These are phyloP conservation scores for Fragum whitleyi DNA, from an alignment of 2,888 invertebrate species.

Conservation along the genomic window DNA sequence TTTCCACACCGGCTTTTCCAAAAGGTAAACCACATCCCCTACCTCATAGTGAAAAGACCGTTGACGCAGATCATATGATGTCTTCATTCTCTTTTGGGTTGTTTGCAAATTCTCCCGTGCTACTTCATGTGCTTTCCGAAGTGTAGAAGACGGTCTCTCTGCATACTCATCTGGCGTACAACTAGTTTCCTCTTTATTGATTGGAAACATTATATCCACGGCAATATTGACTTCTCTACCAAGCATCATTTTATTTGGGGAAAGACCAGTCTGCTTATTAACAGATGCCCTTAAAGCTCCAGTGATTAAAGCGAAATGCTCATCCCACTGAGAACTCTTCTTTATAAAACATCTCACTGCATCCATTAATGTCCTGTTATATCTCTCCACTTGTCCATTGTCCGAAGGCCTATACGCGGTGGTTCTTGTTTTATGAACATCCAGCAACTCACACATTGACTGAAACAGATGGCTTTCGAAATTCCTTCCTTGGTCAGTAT, in stretches of 20 bases:
- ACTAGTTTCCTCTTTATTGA: neutral
- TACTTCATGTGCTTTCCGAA: slow-evolving; percentile 29
- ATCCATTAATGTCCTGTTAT: no score
- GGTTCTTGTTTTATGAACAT: no score
- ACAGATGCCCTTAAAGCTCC: slow-evolving; percentile 41
- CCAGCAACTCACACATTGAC: slow-evolving; percentile 17
- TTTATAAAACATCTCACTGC: slow-evolving; percentile 41
- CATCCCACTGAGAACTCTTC: slow-evolving; percentile 38
- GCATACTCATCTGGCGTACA: neutral
- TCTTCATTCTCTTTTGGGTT: slow-evolving; percentile 23
- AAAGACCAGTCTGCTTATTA: slow-evolving; percentile 47
- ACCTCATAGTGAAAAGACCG: neutral
- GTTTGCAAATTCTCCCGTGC: slow-evolving; percentile 35
- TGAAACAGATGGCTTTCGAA: slow-evolving; percentile 11
- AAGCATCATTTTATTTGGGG: slow-evolving; percentile 56
- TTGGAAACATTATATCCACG: slow-evolving; percentile 40
- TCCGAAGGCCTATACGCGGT: no score
- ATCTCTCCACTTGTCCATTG: no score
- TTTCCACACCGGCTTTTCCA: slow-evolving; percentile 27
- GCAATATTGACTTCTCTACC: slow-evolving; percentile 45
- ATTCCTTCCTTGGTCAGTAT: slow-evolving; percentile 15
- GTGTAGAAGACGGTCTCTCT: neutral
- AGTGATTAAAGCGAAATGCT: slow-evolving; percentile 36
- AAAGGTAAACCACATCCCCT: slow-evolving; percentile 44
- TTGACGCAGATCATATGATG: slow-evolving; percentile 34